Conservation (phyloP, 2,888 invertebrate species). For the Allophyes oxyacanthae region DNA sequence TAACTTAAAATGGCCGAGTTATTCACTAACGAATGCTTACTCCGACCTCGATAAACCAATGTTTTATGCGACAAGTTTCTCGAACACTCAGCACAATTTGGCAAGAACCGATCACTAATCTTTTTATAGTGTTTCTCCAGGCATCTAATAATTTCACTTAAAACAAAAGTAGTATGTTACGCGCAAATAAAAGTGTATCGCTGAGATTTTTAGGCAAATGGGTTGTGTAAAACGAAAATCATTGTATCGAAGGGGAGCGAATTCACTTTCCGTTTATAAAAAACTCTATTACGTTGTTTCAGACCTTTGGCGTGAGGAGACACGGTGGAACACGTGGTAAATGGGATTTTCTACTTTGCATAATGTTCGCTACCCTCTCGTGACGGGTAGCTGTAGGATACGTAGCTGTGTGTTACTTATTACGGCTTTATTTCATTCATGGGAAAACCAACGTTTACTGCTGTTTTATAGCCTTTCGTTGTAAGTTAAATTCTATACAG, state of each 20-base stretch:
- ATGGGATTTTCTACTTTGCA: slow-evolving; percentile 81
- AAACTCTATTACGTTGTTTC: slow-evolving; percentile 75
- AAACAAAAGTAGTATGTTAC: slow-evolving; percentile 37
- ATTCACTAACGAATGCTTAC: slow-evolving; percentile 29
- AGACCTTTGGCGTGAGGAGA: slow-evolving; percentile 63
- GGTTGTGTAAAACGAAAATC: slow-evolving; percentile 56
- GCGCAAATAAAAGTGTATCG: slow-evolving; percentile 27
- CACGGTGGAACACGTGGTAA: slow-evolving; percentile 67
- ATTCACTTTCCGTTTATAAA: slow-evolving; percentile 74
- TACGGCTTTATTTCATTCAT: slow-evolving; percentile 47
- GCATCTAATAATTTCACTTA: slow-evolving; percentile 42
- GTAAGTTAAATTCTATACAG: slow-evolving; percentile 35
- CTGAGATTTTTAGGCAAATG: slow-evolving; percentile 33
- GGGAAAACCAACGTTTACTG: slow-evolving; percentile 49
- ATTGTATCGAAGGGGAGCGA: slow-evolving; percentile 64
- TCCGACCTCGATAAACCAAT: slow-evolving; percentile 51
- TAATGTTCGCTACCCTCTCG: slow-evolving; percentile 69
- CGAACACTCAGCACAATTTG: slow-evolving; percentile 51
- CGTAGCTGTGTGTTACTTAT: slow-evolving; percentile 42
- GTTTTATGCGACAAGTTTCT: slow-evolving; percentile 59
- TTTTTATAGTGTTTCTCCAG: slow-evolving; percentile 45
- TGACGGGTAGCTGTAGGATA: slow-evolving; percentile 31
- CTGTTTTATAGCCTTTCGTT: slow-evolving; percentile 38
- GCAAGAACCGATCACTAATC: slow-evolving; percentile 47
- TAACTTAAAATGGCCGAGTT: slow-evolving; percentile 35